These are phyloP conservation scores for Drosophila ironensis DNA, from an alignment of 1,140 invertebrate species.

Conservation along the genomic window DNA sequence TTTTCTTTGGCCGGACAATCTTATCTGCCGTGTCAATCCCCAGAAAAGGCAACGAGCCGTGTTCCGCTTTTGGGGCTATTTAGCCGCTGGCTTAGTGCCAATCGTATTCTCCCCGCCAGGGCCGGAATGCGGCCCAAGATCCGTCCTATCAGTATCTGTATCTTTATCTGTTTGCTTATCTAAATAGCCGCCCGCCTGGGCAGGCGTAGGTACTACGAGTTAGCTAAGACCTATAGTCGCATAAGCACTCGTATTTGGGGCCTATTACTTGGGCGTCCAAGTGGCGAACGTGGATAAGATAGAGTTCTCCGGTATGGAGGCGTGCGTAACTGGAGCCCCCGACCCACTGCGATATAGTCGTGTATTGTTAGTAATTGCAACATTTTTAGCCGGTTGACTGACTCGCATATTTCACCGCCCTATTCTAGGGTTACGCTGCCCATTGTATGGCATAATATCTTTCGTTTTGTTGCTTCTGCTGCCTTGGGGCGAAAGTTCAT, in stretches of 20 bases:
- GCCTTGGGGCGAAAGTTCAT: constrained; percentile 44
- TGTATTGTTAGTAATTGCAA: constrained; percentile 58
- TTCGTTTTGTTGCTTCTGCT: too few relatives aligned
- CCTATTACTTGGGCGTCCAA: constrained; percentile 36
- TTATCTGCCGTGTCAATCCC: not conserved
- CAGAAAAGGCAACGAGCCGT: not conserved
- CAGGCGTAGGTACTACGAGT: too few relatives aligned
- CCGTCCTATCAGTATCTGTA: constrained; percentile 16
- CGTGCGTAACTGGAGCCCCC: constrained; percentile 31
- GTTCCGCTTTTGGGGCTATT: not conserved
- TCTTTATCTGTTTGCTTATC: constrained; percentile 53
- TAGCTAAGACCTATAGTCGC: not conserved
- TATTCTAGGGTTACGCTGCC: constrained; percentile 19
- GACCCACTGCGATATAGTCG: not conserved
- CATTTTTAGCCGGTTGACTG: constrained; percentile 62
- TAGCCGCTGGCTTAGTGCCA: too few relatives aligned
- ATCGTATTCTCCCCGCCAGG: too few relatives aligned
- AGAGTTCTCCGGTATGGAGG: constrained; percentile 20
- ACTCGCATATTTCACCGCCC: constrained; percentile 2
- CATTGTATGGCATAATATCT: too few relatives aligned
- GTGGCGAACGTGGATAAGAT: constrained; percentile 50
- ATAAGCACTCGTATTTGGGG: constrained; percentile 15
- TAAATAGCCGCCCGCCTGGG: constrained; percentile 20
- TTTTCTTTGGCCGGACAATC: not conserved
- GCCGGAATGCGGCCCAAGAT: constrained; percentile 12